These are phyloP conservation scores for Cephus rjabovi DNA, from an alignment of 2,888 invertebrate species.

Conservation along the genomic window DNA sequence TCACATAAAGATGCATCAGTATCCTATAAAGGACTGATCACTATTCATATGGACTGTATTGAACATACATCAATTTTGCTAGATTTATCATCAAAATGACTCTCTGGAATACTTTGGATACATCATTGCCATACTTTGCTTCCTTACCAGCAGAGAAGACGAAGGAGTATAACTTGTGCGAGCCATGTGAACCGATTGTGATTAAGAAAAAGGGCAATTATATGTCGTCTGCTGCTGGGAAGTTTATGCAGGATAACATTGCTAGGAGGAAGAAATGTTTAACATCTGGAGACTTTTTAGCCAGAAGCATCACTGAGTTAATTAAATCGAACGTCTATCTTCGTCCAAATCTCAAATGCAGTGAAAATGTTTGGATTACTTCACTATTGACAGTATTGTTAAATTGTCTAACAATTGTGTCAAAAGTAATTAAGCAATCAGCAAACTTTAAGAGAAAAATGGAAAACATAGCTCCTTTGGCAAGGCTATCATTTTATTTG, in stretches of 20 bases:
- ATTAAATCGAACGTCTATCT: background rate
- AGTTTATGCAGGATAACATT: no score
- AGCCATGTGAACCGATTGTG: background rate
- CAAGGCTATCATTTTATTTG: constrained; percentile 50
- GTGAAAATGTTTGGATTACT: constrained; percentile 14
- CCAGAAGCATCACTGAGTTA: background rate
- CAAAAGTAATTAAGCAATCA: constrained; percentile 41
- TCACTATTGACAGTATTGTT: constrained; percentile 43
- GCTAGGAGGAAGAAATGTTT: no score
- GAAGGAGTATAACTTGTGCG: background rate
- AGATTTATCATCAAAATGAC: background rate
- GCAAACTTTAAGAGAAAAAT: constrained; percentile 37
- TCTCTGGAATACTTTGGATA: background rate
- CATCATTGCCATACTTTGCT: background rate
- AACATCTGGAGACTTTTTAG: background rate
- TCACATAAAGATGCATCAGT: background rate
- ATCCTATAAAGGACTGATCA: background rate
- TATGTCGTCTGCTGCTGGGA: background rate
- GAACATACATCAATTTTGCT: background rate
- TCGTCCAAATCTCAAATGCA: constrained; percentile 23
- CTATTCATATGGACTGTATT: background rate
- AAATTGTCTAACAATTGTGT: constrained; percentile 45
- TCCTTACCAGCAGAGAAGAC: background rate
- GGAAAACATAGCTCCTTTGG: constrained; percentile 35
- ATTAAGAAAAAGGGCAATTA: background rate